Evolutionary conservation across 2,113 vertebrate species (phyloP).

Genomic region (Cranoglanis bouderius): DNA sequence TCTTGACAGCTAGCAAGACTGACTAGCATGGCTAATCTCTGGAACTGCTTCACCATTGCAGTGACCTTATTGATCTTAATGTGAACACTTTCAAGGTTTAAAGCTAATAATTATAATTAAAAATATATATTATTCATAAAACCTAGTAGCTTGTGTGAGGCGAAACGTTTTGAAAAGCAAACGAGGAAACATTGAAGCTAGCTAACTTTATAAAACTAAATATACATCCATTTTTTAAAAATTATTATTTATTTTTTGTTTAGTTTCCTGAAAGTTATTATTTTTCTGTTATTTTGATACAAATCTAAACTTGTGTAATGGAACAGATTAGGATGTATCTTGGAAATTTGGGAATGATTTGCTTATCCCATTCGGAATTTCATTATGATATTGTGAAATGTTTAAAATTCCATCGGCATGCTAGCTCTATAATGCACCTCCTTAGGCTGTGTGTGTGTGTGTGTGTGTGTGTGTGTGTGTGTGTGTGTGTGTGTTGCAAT

Average conservation of each 20-base stretch:
- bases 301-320: not conserved
- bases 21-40: not conserved
- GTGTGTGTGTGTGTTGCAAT: not conserved
- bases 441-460: not conserved
- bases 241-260: too few relatives aligned
- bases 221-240: too few relatives aligned
- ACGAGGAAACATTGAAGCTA: not conserved
- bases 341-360: not conserved
- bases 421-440: not conserved
- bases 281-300: not conserved
- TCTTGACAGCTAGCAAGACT: not conserved
- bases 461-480: not conserved
- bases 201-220: too few relatives aligned
- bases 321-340: not conserved
- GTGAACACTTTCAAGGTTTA: not conserved
- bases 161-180: not conserved
- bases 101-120: not conserved
- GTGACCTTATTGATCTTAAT: not conserved
- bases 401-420: not conserved
- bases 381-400: not conserved
- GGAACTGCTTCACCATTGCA: not conserved
- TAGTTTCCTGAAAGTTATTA: not conserved
- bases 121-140: not conserved
- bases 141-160: not conserved
- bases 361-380: not conserved